Base-by-base conservation (phyloP, 1,140 invertebrate species). In the Elymnias hypermnestra region DNA sequence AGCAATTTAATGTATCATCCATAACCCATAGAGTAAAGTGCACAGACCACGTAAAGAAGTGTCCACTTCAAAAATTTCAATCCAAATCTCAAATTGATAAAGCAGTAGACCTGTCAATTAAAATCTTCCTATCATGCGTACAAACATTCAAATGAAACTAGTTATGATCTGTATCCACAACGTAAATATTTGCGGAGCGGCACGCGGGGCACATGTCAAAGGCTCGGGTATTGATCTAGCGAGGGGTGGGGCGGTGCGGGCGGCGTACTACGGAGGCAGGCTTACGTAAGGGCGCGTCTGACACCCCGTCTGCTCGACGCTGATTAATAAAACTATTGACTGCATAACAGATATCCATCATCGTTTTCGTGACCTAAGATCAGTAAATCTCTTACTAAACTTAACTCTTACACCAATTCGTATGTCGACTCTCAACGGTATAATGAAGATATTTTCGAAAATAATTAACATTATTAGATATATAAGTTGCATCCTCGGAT, bases 221-320 rank as follows among this genome's bases (percentile, higher is more conserved):
- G 82, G 79, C 75, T 72, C 62, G 68, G 72, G 82, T 86, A 86
- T 87, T 86, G 85, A 87, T 86, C 83, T 87, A 76, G 69, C 58
- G 71, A 53, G 63, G 56, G 55, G 41, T 25, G 43, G 38, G 59
- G n/a, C 54, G 48, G 39, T 37, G 28, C 22, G 55, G 53, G 65
- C 49, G 50, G 53, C 66, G 73, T 79, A 83, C 72, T 83, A 83
- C 76, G 72, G 72, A 75, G 73, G 60, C 71, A 69, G 64, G 61
- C 74, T 83, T 83, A 83, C 79, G 79, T 83, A 83, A 83, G 74
- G 67, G 58, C 65, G 65, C 67, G 79, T 83, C 76, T 81, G 76
- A 72, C 70, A 66, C 65, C 71, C 72, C 57, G 79, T 83, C 79
- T 83, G 55, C 75, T 46, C 65, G 58, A 63, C 53, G 53, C 72